Evolutionary conservation across 2,797 vertebrate genomes (phyloP), one percentile per base, ranked within the genome.

Genomic region (Phyllotis vaccarum): DNA sequence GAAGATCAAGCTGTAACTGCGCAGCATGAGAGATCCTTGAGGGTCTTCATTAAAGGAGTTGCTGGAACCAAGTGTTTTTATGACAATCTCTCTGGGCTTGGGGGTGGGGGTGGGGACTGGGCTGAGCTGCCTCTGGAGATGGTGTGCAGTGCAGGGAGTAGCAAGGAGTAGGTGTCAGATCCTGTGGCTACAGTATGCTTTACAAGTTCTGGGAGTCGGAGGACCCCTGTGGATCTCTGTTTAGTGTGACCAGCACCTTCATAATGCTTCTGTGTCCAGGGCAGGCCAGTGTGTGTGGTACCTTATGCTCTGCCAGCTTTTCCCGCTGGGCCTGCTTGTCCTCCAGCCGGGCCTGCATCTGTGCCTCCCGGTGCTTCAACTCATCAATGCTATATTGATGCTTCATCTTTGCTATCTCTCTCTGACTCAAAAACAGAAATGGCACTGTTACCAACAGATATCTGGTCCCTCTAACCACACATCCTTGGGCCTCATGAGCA

Each of bases 281-380:
- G 19, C 0, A 2, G 31, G 7, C 0, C 2, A 29, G 60, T 54
- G 21, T 54, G n/a, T 3, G 3, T 2, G 11, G 0, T 98, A 99
- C 99, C 98, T 93, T 97, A 93, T 99, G 99, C 31, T 98, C 94
- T 49, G 99, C 98, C 93, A 99, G 97, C 88, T 99, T 98, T 76
- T 98, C 96, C 95, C 97, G 96, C 78, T 46, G 94, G 27, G 93
- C 97, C 89, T 97, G 88, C 56, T 98, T 80, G 0, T 88, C 97
- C 74, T 99, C 97, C 75, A 97, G 81, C 49, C 87, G 97, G 92
- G 95, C 94, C 96, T 98, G 96, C 46, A 88, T 96, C 96, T 90
- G 58, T n/a, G 96, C 46, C 95, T 99, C 99, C 17, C 98, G 97
- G 3, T 88, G 74, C 95, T 97, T 98, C 75, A 99, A 94, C 52